These are phyloP conservation scores for Sphenodon punctatus DNA, from an alignment of 2,797 vertebrate species.

Conservation along the genomic window DNA sequence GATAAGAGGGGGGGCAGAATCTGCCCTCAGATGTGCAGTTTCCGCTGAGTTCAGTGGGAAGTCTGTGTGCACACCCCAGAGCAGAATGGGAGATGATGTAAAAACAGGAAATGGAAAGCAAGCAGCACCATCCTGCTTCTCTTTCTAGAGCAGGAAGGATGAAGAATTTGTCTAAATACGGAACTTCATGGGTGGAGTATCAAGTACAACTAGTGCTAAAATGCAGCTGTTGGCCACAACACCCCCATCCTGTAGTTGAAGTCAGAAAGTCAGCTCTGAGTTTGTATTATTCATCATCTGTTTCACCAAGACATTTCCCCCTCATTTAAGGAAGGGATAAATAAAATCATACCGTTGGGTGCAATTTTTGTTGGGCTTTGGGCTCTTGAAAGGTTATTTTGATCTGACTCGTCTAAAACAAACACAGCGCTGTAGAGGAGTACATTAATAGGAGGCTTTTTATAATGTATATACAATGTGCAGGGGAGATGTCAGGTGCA, in stretches of 20 bases:
- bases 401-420: no score
- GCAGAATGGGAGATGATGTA: neutral
- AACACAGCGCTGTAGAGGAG: no score
- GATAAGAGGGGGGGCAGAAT: neutral
- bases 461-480: rapidly evolving
- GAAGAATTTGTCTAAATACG: no score
- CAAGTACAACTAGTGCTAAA: neutral
- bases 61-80: neutral
- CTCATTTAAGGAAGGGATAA: neutral
- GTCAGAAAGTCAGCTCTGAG: neutral
- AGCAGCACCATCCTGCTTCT: neutral
- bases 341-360: neutral
- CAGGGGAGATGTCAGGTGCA: neutral
- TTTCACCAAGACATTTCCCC: neutral
- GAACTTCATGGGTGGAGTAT: neutral
- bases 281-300: neutral
- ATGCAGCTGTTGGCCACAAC: rapidly evolving
- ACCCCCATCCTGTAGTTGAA: neutral
- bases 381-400: neutral
- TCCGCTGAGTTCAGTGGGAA: neutral
- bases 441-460: rapidly evolving
- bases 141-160: neutral
- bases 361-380: neutral
- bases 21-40: neutral
- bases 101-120: neutral